Base-by-base conservation (phyloP, 1,140 invertebrate genomes). In the Drosophila arizonae region DNA sequence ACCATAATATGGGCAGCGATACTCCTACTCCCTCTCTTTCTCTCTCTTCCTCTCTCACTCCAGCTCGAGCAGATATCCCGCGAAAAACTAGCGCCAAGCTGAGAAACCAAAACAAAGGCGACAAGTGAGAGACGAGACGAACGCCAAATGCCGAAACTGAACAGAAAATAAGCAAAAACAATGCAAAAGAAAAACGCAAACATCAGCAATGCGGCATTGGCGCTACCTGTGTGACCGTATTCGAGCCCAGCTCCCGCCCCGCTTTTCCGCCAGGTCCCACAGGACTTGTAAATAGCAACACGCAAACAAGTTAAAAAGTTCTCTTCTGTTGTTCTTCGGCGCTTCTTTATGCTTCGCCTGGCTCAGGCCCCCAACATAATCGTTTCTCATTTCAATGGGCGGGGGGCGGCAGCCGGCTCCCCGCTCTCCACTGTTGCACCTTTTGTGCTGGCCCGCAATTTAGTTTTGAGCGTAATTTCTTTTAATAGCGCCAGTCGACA, bases 261-360 rank as follows among this genome's bases (percentile, higher is more conserved):
- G 33, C 8, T 9, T 1, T 9, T 21, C 17, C 9, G 21, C 15
- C 15, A 10, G 65, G 77, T 90, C 89, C 89, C 89, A 78, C 73
- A 90, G 89, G 89, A 90, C 89, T 89, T 86, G 78, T 90, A 90
- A 90, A 90, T 90, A 90, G 85, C 88, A 90, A 90, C 81, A 87
- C 79, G 79, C 85, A 90, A 90, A 90, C 88, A 90, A 90, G 89
- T 90, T 90, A 81, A 90, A 90, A 90, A 89, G 76, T 86, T 90
- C 76, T 90, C 76, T 73, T 15, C 70, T 70, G 78, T 78, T 76
- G 82, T 88, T 82, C 80, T 74, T 82, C 78, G 78, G 69, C 70
- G 81, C 79, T 87, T 87, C 79, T 87, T 87, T 86, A 79, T 80
- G 67, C 70, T 77, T 65, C 73, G 54, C 72, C 57, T 67, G 78